Percentiles rank a stretch among this genome's conserved stretches.
Evolutionary conservation across 2,113 vertebrate species (phyloP).

Genomic region (Peromyscus polionotus): DNA sequence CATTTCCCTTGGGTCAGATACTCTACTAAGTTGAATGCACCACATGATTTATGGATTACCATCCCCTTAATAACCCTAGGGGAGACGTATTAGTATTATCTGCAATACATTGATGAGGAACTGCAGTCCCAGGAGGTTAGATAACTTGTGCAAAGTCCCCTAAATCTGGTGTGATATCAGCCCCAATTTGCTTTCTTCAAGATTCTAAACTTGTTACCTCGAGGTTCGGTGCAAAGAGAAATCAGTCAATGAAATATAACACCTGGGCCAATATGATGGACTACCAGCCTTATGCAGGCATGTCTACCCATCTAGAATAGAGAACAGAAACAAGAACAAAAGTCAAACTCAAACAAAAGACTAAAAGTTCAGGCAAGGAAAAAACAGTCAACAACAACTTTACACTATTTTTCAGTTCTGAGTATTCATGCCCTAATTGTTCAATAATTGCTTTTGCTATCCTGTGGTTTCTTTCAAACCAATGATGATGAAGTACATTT

Average conservation of each 20-base stretch:
- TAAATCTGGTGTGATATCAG: not conserved
- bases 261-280: not conserved
- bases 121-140: not conserved
- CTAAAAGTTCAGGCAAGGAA: conserved; percentile 29
- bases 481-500: conserved; percentile 61
- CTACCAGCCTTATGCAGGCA: not conserved
- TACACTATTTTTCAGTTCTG: not conserved
- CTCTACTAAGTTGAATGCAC: not conserved
- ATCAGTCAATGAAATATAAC: not conserved
- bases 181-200: not conserved
- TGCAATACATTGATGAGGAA: not conserved
- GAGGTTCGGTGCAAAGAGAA: not conserved
- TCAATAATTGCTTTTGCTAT: conserved; percentile 60
- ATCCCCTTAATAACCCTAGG: not conserved
- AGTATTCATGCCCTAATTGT: not conserved
- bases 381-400: not conserved
- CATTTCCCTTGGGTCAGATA: not conserved
- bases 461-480: conserved; percentile 57
- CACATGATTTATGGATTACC: not conserved
- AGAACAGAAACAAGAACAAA: not conserved
- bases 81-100: not conserved
- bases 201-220: not conserved
- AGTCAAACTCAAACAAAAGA: conserved; percentile 32
- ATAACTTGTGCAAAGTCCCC: not conserved
- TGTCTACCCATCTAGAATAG: not conserved